Percentiles rank a stretch among this genome's conserved stretches.
Conservation (phyloP, 2,113 vertebrate species). For the cattle (Bos taurus) region DNA sequence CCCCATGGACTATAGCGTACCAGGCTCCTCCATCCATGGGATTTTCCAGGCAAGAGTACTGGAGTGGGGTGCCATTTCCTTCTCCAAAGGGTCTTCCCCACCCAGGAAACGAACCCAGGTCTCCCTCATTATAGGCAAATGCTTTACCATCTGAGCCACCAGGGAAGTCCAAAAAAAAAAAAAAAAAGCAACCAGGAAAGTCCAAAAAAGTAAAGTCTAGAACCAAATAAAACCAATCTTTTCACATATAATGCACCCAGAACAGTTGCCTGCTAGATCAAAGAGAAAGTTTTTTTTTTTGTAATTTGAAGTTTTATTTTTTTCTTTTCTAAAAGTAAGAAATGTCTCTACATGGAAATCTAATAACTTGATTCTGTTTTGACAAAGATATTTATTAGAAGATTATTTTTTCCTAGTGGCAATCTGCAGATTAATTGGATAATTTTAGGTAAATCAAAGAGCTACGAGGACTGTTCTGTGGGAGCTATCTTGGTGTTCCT, state of each 20-base stretch:
- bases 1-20: neutral
- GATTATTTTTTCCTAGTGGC: conserved; percentile 32
- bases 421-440: conserved; percentile 60
- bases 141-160: neutral
- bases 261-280: neutral
- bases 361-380: conserved; percentile 44
- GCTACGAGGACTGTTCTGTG: conserved; percentile 1
- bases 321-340: neutral
- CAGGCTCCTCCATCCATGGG: neutral
- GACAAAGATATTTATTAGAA: conserved; percentile 43
- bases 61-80: neutral
- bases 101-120: neutral
- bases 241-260: neutral
- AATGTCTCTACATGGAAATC: neutral
- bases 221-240: neutral
- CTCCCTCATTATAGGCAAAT: neutral
- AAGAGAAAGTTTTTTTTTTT: neutral
- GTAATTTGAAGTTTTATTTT: neutral
- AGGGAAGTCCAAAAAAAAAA: neutral
- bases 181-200: neutral
- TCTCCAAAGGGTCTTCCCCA: neutral
- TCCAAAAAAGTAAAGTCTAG: neutral
- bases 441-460: conserved; percentile 36
- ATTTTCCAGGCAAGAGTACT: neutral
- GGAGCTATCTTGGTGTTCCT: conserved; percentile 44